Evolutionary conservation across 2,797 vertebrate species (phyloP).

Genomic region (Coreius guichenoti): DNA sequence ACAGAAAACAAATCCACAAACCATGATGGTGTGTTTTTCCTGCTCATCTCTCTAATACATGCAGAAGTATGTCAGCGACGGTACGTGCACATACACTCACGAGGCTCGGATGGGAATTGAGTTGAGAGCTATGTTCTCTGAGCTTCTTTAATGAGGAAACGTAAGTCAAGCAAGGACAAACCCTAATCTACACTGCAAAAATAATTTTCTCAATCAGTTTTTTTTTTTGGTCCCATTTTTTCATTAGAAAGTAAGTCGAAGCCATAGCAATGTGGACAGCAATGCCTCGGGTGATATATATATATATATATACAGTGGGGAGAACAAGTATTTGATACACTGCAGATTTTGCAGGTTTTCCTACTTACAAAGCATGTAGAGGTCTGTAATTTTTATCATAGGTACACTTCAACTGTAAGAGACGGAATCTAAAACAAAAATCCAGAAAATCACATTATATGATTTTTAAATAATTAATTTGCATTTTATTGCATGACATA

Average conservation of each 20-base stretch:
- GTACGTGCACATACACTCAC: conserved; percentile 15
- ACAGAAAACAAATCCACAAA: conserved; percentile 45
- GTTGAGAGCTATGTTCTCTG: conserved; percentile 20
- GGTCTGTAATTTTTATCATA: too few relatives aligned
- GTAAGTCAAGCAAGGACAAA: conserved; percentile 47
- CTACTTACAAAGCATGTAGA: too few relatives aligned
- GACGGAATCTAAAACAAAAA: too few relatives aligned
- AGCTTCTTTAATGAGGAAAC: conserved; percentile 38
- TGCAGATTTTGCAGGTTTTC: too few relatives aligned
- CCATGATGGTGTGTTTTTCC: conserved; percentile 38
- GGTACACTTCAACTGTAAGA: too few relatives aligned
- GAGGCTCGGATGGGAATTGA: conserved; percentile 28
- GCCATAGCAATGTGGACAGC: not conserved
- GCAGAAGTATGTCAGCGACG: conserved; percentile 50
- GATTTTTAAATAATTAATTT: too few relatives aligned
- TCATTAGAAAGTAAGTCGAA: conserved; percentile 8
- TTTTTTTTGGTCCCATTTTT: not conserved
- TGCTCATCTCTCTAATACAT: conserved; percentile 27
- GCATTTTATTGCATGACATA: too few relatives aligned
- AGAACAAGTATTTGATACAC: too few relatives aligned
- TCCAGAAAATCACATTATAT: too few relatives aligned
- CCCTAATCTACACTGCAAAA: conserved; percentile 30
- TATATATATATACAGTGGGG: too few relatives aligned
- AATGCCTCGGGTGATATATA: not conserved
- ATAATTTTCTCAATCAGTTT: conserved; percentile 28